Base-by-base conservation (phyloP, 2,888 invertebrate genomes). In the Spatulosminthurus flaviceps region DNA sequence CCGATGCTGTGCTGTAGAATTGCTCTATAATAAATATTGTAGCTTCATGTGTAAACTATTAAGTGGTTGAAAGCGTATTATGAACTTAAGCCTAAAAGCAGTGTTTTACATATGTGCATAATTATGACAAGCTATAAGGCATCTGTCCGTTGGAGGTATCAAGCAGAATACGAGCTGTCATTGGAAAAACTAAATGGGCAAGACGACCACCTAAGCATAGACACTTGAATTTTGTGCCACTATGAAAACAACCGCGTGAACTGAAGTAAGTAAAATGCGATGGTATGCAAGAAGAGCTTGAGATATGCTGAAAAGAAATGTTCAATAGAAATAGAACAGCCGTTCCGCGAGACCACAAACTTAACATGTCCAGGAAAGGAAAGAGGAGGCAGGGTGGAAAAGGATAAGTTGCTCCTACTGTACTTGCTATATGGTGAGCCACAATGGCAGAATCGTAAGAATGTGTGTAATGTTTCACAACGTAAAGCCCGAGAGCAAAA, bases 311-410 rank as follows among this genome's bases (percentile, higher is more conserved):
- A n/a, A 13, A 51, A n/a, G 51, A 51, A n/a, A 9, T 24, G 11
- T 7, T 22, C n/a, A 28, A 29, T 67, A 67, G 67, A 67, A 67
- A 26, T 67, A 67, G 67, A 67, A 67, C 67, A 26, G 22, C 24
- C 28, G 26, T 26, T 13, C 26, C 67, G 19, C 28, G 28, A 28
- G 26, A 26, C 67, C 28, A 26, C 29, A 41, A 22, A 22, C 42
- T 22, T 16, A 21, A 41, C 41, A 70, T 34, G 34, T 70, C 70
- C 70, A 70, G 70, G 70, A 70, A 34, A 70, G 42, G 70, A 21
- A 70, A 70, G 70, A 34, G 34, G 42, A 19, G 28, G 28, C 22
- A 34, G 41, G 70, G 41, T 22, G 22, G 64, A 64, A 26, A 64
- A 64, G 64, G 64, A 64, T 22, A 64, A n/a, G 64, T 51, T 51